phyloP scores from a whole-genome alignment of 2,113 vertebrate species.

The Mormyrus lacerda region DNA sequence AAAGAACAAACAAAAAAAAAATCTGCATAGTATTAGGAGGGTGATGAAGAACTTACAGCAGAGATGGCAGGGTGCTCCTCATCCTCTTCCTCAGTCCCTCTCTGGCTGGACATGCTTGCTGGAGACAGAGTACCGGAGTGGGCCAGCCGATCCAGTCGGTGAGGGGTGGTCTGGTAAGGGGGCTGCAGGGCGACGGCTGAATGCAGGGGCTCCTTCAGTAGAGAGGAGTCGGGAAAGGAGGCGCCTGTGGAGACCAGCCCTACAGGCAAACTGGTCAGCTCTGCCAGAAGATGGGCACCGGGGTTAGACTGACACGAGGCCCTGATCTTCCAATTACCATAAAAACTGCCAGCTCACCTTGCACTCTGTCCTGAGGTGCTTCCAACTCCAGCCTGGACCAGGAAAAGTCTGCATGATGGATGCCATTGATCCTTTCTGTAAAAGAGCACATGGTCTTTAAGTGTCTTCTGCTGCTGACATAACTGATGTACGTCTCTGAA shows the following conservation, averaged over 20 bases:
- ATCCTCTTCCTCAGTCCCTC: constrained; percentile 12
- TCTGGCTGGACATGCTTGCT: constrained; percentile 1
- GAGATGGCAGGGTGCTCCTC: neutral
- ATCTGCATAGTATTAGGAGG: neutral
- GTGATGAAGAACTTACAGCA: constrained; percentile 35
- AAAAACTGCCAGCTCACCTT: neutral
- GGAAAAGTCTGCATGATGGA: neutral
- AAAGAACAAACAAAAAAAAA: neutral
- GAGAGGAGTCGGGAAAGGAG: constrained; percentile 37
- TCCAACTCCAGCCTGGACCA: neutral
- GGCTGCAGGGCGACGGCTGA: constrained; percentile 72
- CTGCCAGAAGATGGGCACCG: neutral
- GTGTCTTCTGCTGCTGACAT: neutral
- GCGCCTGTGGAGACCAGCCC: constrained; percentile 11
- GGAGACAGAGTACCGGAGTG: neutral
- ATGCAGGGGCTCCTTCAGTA: constrained; percentile 54
- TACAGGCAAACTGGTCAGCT: neutral
- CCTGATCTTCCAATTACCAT: too few species aligned
- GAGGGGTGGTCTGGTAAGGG: constrained; percentile 65
- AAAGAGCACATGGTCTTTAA: neutral
- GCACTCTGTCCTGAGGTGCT: neutral
- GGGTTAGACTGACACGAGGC: neutral
- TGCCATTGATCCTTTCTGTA: neutral
- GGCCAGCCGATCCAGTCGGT: neutral
- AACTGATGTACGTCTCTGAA: neutral